Evolutionary conservation across 2,113 vertebrate species (phyloP), one percentile per base, ranked within the genome.

Genomic region (Eublepharis macularius): DNA sequence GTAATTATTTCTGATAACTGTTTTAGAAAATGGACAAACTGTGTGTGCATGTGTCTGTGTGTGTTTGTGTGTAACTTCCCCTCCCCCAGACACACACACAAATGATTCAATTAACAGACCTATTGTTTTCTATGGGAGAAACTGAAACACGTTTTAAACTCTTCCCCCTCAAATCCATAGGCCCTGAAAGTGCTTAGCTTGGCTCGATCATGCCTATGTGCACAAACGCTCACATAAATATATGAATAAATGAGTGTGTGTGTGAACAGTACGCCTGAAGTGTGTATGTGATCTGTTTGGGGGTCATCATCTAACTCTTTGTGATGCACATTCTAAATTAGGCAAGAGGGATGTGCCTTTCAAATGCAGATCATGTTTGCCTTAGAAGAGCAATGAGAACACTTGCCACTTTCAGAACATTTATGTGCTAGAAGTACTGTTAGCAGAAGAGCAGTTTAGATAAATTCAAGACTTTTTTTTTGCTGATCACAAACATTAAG

Each of bases 371-470:
- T 97, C 96, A 96, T 97, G 97, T 97, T 97, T 97, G 97, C 96
- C 88, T 96, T 96, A 96, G 96, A 94, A 97, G 96, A 96, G 96
- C 96, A 95, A 95, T 95, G 95, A 97, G 96, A 96, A 97, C 96
- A 96, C 97, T 97, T 97, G 96, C 96, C 96, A 95, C 96, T 97
- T 97, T 96, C 96, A 96, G 96, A 97, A 97, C 96, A 97, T 96
- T 97, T 97, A 97, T 97, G 97, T 97, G 95, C 96, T 96, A 97
- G 96, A 97, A 97, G 97, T 96, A 97, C 96, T 97, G 96, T 97
- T 97, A 97, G 96, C 96, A 97, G 97, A 97, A 97, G 97, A 97
- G 96, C 96, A 97, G 96, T 97, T 97, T 97, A 97, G 96, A 97
- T 97, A 97, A 97, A 97, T 97, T 97, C 97, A 96, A 97, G 96